Evolutionary conservation across 1,140 invertebrate genomes (phyloP), one percentile per base, ranked within the genome.

Genomic region (Neodiprion pinetum): DNA sequence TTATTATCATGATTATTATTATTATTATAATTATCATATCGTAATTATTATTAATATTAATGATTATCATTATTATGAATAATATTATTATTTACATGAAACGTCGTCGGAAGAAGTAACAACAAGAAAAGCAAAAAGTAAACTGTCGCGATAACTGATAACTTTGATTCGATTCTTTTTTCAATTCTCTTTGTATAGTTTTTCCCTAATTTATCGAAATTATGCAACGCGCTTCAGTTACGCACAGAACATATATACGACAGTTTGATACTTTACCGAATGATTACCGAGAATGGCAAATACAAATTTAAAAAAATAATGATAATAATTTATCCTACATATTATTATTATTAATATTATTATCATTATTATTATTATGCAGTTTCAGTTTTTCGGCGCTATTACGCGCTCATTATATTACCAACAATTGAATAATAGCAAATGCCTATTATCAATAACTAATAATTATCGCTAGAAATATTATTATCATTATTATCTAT

Each of bases 1-100:
- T 81, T 77, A 79, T 79, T 77, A 76, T 40, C 80, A 84, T 78
- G 76, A 80, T 70, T 80, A 80, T 79, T 70, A 79, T 79, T 77
- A 76, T 28, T 80, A 84, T 78, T 77, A 80, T 70, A 79, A 80
- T 79, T 70, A 80, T 81, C 75, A 40, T 40, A 40, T 40, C 28
- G 68, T 75, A 76, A 72, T 77, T 78, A 73, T 77, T 75, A 78
- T 79, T 79, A 61, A 14, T 61, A 76, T 74, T 76, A 75, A 79
- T 78, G 79, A 79, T 81, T 79, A 82, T 76, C 75, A 80, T 78
- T 79, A 77, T 77, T 72, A 71, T 48, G 47, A 65, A 61, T 69
- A 48, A 72, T 72, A 68, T 67, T 68, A 73, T 68, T 69, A 73
- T 68, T 73, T 73, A 65, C 75, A 77, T 78, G 28, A 40, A 40